Base-by-base conservation (phyloP, 2,888 invertebrate species). In the Drosophila hamatofila region DNA sequence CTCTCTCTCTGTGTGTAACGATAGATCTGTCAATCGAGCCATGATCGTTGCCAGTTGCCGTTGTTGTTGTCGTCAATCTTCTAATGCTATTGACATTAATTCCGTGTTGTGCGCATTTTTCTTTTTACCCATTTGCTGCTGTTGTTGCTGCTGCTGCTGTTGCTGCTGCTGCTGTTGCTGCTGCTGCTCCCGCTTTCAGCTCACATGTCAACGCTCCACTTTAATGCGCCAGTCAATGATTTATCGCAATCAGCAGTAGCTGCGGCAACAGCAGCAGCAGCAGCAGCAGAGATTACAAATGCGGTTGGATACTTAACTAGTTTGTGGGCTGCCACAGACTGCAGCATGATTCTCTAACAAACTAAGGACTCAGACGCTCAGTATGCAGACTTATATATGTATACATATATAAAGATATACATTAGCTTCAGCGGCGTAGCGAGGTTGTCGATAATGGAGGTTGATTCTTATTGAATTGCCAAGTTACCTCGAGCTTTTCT, bases 21-120 rank as follows among this genome's bases (percentile, higher is more conserved):
- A 60, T 65, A 57, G 58, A 64, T 67, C 62, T 54, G 30, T 59
- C 58, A 68, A 61, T 78, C 62, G 77, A 70, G 55, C 51, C 61
- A 51, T 48, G 76, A 61, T 61, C 65, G 46, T 67, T 48, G 58
- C 60, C 42, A 65, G 64, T 60, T 69, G 57, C 39, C 58, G 66
- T 66, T 80, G 80, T 72, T 75, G 75, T 81, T 79, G 82, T 81
- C 74, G 80, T 76, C 81, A 83, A 83, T 83, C 81, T 83, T 81
- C 81, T 83, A 81, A 81, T 83, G 67, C 68, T 68, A 80, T 81
- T 90, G 89, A 84, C 90, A 87, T 88, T 88, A 88, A 90, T 88
- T 88, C 83, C 86, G 77, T 78, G 81, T 80, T 83, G 87, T 83
- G 87, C 83, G 82, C 85, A 82, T 85, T 80, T 85, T 84, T 79